phyloP scores from a whole-genome alignment of 2,888 invertebrate genomes.

The Saturnia pavonia region DNA sequence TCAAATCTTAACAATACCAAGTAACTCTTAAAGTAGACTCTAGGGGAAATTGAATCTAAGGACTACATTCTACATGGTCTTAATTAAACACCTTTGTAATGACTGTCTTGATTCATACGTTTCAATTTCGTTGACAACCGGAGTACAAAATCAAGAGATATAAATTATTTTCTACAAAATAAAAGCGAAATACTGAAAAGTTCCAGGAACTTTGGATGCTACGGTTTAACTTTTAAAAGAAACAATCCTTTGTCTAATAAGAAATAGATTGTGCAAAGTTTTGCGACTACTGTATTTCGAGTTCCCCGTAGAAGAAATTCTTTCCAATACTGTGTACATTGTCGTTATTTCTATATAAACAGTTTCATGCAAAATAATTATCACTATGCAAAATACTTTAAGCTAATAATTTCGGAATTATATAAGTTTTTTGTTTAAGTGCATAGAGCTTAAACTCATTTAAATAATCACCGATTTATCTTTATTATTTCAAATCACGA shows the following conservation, averaged over 20 bases:
- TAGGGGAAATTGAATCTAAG: too few species aligned
- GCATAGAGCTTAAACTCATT: too few species aligned
- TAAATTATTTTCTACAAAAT: neutral
- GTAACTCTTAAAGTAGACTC: too few species aligned
- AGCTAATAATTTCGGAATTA: too few species aligned
- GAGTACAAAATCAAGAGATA: neutral
- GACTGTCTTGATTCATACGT: neutral
- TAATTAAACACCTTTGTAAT: too few species aligned
- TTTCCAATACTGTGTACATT: constrained; percentile 2
- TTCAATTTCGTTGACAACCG: neutral
- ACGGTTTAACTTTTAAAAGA: constrained; percentile 29
- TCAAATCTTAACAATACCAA: too few species aligned
- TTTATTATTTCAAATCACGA: too few species aligned
- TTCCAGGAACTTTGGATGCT: constrained; percentile 5
- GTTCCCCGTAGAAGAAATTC: neutral
- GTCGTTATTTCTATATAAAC: neutral
- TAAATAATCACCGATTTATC: too few species aligned
- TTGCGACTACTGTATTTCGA: neutral
- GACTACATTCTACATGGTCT: too few species aligned
- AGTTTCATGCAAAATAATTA: neutral
- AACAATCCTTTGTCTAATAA: constrained; percentile 30
- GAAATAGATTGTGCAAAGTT: constrained; percentile 23
- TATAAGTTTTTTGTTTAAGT: too few species aligned
- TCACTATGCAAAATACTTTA: too few species aligned
- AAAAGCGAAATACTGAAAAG: neutral